These are phyloP conservation scores for Drosophila sturtevanti DNA, from an alignment of 1,140 invertebrate genomes.

Conservation along the genomic window DNA sequence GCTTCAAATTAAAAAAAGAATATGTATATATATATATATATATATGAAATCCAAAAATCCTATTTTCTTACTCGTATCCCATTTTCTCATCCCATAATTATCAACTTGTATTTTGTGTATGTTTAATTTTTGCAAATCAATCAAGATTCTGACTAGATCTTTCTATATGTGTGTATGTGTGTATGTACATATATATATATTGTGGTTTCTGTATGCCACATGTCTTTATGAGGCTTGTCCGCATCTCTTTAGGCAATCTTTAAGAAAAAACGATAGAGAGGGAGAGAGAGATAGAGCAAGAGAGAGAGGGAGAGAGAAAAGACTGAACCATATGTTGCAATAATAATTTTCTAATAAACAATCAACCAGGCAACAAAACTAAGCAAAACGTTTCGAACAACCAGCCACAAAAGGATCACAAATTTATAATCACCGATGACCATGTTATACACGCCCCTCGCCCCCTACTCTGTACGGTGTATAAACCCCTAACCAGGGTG, in stretches of 20 bases:
- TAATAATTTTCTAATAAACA: slow-evolving; percentile 50
- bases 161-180: not conserved
- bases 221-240: slow-evolving; percentile 32
- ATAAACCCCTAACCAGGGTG: not conserved
- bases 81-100: not conserved
- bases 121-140: slow-evolving; percentile 18
- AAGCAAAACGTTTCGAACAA: slow-evolving; percentile 28
- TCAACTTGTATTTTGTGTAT: not conserved
- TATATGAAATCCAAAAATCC: too few relatives aligned
- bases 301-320: not conserved
- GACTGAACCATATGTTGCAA: slow-evolving; percentile 54
- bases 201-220: slow-evolving; percentile 37
- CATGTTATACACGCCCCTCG: slow-evolving; percentile 64
- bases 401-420: slow-evolving; percentile 34
- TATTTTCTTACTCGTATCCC: not conserved
- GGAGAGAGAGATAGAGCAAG: not conserved
- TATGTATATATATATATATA: too few relatives aligned
- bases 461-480: not conserved
- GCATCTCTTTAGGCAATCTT: slow-evolving; percentile 14
- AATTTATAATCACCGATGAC: slow-evolving; percentile 77
- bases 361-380: slow-evolving; percentile 18
- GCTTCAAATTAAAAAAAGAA: too few relatives aligned
- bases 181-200: not conserved
- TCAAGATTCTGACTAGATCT: slow-evolving; percentile 21
- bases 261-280: not conserved